Conservation (phyloP, 2,113 vertebrate species). For the Mastomys natalensis region DNA sequence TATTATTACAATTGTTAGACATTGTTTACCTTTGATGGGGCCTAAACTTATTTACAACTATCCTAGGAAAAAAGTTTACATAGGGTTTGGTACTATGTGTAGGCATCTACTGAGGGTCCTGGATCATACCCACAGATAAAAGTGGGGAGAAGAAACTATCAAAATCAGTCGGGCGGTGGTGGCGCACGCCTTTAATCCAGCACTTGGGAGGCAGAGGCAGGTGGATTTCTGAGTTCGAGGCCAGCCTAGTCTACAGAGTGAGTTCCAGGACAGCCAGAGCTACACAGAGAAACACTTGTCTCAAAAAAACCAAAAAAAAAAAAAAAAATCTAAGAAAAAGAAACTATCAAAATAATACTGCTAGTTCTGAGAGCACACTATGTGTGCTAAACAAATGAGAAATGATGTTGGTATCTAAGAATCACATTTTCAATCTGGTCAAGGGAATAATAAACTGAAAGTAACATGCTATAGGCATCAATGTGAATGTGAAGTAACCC, state of each 20-base stretch:
- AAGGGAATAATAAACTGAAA: background rate
- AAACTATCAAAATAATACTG: background rate
- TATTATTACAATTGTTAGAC: background rate
- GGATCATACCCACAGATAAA: background rate
- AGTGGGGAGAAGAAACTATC: background rate
- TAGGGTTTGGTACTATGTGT: background rate
- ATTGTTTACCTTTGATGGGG: background rate
- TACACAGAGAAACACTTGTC: too few species aligned
- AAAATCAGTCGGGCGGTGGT: background rate
- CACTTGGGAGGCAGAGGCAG: too few species aligned
- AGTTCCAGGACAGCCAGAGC: too few species aligned
- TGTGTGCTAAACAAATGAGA: conserved; percentile 7
- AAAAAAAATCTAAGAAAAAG: too few species aligned
- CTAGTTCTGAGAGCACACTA: background rate
- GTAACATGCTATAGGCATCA: background rate
- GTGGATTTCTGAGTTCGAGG: too few species aligned
- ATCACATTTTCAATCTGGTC: background rate
- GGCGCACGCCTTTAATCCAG: too few species aligned
- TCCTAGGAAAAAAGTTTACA: background rate
- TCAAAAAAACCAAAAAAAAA: too few species aligned
- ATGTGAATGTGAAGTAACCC: background rate
- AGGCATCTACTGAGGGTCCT: background rate
- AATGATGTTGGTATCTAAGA: background rate
- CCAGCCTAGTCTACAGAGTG: too few species aligned
- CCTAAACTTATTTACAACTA: too few species aligned